Percentiles rank a stretch among this genome's conserved stretches.
Conservation (phyloP, 2,888 invertebrate species). For the Aricia artaxerxes region DNA sequence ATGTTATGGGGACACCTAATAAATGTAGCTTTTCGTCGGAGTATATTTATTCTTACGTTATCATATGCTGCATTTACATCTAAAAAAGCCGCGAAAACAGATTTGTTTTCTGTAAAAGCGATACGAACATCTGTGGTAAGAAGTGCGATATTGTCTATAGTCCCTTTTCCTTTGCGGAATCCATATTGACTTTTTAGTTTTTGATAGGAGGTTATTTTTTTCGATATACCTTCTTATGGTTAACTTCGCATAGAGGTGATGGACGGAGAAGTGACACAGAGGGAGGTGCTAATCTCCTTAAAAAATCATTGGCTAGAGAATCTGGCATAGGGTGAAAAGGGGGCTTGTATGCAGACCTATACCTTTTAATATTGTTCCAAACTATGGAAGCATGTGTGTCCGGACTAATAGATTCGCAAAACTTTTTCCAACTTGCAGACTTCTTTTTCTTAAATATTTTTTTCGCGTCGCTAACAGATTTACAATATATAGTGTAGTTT, state of each 20-base stretch:
- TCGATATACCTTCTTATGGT: not conserved
- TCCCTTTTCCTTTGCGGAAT: conserved; percentile 15
- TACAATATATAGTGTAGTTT: not conserved
- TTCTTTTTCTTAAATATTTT: no score
- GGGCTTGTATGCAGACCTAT: not conserved
- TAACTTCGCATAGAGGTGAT: not conserved
- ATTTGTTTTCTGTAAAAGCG: not conserved
- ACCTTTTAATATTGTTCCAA: no score
- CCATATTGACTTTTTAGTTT: not conserved
- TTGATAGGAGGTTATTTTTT: not conserved
- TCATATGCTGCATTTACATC: not conserved
- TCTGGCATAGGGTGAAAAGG: not conserved
- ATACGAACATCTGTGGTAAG: conserved; percentile 3
- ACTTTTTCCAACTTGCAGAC: no score
- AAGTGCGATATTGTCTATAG: conserved; percentile 26
- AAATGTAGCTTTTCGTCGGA: conserved; percentile 1
- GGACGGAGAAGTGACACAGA: not conserved
- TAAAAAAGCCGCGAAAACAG: conserved; percentile 8
- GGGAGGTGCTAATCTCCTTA: not conserved
- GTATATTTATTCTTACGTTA: conserved; percentile 11
- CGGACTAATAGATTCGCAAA: no score
- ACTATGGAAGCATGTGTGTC: no score
- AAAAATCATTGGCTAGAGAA: not conserved
- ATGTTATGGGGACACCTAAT: not conserved
- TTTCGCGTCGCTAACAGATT: no score